These are phyloP conservation scores for Anoplopoma fimbria DNA, from an alignment of 2,113 vertebrate species.

Conservation along the genomic window DNA sequence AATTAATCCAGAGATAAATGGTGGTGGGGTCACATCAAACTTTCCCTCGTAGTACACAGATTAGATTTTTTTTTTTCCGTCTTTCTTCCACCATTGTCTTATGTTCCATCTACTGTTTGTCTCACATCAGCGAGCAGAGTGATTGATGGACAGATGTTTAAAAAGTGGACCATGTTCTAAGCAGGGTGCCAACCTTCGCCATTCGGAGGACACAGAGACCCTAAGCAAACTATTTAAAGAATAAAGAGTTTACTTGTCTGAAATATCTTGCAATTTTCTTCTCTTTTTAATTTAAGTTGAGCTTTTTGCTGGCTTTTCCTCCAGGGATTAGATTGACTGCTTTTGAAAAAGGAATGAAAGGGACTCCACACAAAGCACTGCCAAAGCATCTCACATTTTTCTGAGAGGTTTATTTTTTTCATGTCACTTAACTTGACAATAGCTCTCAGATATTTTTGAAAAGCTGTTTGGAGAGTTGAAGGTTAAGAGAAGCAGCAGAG, in stretches of 20 bases:
- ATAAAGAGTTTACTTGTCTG: conserved; percentile 52
- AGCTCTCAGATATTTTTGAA: background rate
- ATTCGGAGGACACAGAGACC: conserved; percentile 43
- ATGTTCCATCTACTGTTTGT: conserved; percentile 46
- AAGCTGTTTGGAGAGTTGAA: conserved; percentile 11
- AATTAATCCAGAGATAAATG: background rate
- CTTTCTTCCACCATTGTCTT: conserved; percentile 24
- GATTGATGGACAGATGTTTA: conserved; percentile 57
- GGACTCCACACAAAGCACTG: background rate
- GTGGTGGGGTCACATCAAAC: conserved; percentile 10
- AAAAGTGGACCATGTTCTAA: conserved; percentile 69
- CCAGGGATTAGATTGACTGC: conserved; percentile 32
- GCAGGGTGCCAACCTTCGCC: conserved; percentile 37
- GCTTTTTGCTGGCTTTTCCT: conserved; percentile 38
- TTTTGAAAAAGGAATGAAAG: conserved; percentile 47
- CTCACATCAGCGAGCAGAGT: conserved; percentile 60
- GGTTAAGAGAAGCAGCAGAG: background rate
- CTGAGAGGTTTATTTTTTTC: conserved; percentile 8
- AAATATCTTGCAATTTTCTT: conserved; percentile 47
- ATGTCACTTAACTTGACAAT: conserved; percentile 8
- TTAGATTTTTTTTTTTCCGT: conserved; percentile 1
- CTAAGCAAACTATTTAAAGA: conserved; percentile 47
- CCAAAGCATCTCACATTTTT: conserved; percentile 8
- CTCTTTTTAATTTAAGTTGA: conserved; percentile 33
- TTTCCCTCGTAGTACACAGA: background rate